Conservation (phyloP, 2,888 invertebrate genomes). For the Xestia ashworthii region DNA sequence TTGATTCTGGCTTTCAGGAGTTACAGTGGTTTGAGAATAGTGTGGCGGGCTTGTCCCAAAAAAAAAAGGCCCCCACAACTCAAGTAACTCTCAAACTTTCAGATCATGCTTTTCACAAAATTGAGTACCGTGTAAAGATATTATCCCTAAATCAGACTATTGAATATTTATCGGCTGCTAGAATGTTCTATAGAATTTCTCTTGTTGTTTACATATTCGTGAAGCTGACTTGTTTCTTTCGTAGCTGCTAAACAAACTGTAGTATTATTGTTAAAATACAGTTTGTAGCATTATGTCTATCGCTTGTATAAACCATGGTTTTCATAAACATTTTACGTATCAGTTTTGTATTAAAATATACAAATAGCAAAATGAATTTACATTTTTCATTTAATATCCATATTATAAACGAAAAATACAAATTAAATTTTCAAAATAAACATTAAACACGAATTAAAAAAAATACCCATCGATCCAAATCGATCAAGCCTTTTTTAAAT, state of each 20-base stretch:
- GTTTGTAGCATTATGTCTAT: background rate
- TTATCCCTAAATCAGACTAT: background rate
- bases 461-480: background rate
- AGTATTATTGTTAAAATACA: background rate
- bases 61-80: too few species aligned
- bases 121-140: background rate
- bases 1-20: too few species aligned
- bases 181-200: constrained; percentile 2
- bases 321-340: constrained; percentile 1
- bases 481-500: background rate
- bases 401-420: background rate
- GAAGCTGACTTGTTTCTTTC: background rate
- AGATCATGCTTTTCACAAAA: background rate
- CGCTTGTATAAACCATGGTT: background rate
- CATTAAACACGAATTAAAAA: background rate
- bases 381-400: background rate
- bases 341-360: background rate
- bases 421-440: background rate
- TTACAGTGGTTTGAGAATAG: too few species aligned
- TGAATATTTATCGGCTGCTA: background rate
- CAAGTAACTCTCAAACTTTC: background rate
- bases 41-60: too few species aligned
- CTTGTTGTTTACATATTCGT: background rate
- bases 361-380: background rate
- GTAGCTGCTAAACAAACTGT: background rate